Evolutionary conservation across 2,113 vertebrate species (phyloP), one percentile per base, ranked within the genome.

Genomic region (Sceloporus tristichus): DNA sequence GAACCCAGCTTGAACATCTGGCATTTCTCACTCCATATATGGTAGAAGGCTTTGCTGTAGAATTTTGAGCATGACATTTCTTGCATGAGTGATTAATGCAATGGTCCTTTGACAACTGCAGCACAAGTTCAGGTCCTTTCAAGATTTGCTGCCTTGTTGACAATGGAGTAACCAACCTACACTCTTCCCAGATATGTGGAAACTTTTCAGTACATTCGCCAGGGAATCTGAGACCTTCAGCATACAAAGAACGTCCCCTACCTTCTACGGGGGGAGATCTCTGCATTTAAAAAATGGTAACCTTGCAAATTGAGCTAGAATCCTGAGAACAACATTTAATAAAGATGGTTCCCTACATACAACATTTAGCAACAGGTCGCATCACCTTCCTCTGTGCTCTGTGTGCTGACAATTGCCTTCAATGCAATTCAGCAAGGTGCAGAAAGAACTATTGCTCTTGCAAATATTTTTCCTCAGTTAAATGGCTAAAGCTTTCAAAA

Each of bases 391-490:
- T 7, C 34, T 10, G 18, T 34, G 27, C 29, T 18, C 40, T 68
- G 71, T 34, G 42, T 48, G 48, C 48, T 48, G 48, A 48, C 48
- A 48, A 23, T 75, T 16, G 34, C 59, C 53, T 38, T 75, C 62
- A 66, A 13, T 75, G 54, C 21, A 59, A n/a, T 38, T 75, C 62
- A 27, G 48, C 34, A 65, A 66, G 74, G 48, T 18, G 19, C 11
- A 25, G 53, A 40, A 85, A 40, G n/a, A 11, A 13, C 54, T 21
- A 27, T 40, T 59, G 48, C n/a, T 54, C 21, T 59, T 76, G 71
- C 83, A 85, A 85, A 85, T 23, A 54, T 56, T 84, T 38, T 74
- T 68, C 66, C 66, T 23, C 34, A 34, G 42, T 82, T 82, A 68
- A 68, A 82, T 68, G 80, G 8, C 38, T 82, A 62, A 23, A 42